These are phyloP conservation scores for Metopolophium dirhodum DNA, from an alignment of 1,140 invertebrate genomes.

Conservation along the genomic window DNA sequence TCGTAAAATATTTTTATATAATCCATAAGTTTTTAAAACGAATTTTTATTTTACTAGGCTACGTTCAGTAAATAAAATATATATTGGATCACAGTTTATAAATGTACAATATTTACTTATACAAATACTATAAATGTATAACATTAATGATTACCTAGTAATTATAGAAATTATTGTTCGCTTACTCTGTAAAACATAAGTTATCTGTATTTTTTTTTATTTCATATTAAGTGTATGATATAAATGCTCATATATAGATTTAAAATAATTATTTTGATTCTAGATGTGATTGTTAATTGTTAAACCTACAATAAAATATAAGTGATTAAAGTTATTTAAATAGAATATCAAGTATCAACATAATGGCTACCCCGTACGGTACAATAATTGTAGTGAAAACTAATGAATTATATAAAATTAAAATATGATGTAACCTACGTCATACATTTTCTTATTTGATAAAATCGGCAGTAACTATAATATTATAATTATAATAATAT, in stretches of 20 bases:
- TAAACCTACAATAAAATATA: background rate
- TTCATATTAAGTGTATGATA: background rate
- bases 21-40: too few relatives aligned
- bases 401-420: conserved; percentile 15
- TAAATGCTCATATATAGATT: background rate
- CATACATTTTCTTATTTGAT: background rate
- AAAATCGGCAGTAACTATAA: background rate
- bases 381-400: background rate
- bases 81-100: background rate
- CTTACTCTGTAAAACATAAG: background rate
- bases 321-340: background rate
- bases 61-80: background rate
- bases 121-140: background rate
- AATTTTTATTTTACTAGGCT: background rate
- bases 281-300: background rate
- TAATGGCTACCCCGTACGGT: background rate
- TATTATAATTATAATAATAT: background rate
- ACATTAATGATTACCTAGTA: background rate
- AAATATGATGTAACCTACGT: background rate
- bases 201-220: conserved; percentile 17
- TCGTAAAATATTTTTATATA: background rate
- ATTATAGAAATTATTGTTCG: background rate
- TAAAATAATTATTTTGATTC: background rate
- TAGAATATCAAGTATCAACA: background rate
- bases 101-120: background rate